phyloP scores from a whole-genome alignment of 2,888 invertebrate genomes.

The Microdon myrmicae region DNA sequence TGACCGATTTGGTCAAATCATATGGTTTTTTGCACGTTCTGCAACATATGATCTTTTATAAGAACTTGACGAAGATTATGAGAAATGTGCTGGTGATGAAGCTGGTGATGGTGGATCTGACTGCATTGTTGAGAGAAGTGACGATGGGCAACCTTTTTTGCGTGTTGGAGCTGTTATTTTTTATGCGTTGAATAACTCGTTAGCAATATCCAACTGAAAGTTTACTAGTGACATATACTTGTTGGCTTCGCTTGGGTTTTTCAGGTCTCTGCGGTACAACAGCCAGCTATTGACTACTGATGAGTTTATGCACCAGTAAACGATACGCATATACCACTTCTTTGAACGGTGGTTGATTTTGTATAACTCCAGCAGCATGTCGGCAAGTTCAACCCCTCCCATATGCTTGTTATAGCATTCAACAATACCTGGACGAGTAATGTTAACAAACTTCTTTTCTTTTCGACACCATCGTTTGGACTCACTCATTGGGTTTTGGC shows the following conservation, averaged over 20 bases:
- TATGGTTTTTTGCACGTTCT: too few relatives aligned
- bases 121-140: too few relatives aligned
- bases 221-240: slow-evolving; percentile 12
- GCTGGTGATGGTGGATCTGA: too few relatives aligned
- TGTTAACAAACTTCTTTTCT: slow-evolving; percentile 1
- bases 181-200: too few relatives aligned
- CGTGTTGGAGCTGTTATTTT: too few relatives aligned
- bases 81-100: too few relatives aligned
- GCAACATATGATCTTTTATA: too few relatives aligned
- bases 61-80: too few relatives aligned
- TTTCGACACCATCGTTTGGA: slow-evolving; percentile 3
- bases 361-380: slow-evolving; percentile 21
- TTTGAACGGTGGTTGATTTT: slow-evolving; percentile 13
- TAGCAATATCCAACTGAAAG: slow-evolving; percentile 28
- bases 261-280: slow-evolving; percentile 18
- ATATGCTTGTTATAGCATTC: too few relatives aligned
- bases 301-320: slow-evolving; percentile 12
- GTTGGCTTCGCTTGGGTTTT: slow-evolving; percentile 4
- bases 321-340: slow-evolving; percentile 6
- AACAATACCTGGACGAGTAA: background rate
- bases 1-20: too few relatives aligned
- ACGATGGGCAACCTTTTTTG: too few relatives aligned
- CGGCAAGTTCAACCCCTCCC: slow-evolving; percentile 23
- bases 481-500: slow-evolving; percentile 5
- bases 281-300: slow-evolving; percentile 20